Evolutionary conservation across 2,888 invertebrate species (phyloP).

Genomic region (Yponomeuta cagnagella): DNA sequence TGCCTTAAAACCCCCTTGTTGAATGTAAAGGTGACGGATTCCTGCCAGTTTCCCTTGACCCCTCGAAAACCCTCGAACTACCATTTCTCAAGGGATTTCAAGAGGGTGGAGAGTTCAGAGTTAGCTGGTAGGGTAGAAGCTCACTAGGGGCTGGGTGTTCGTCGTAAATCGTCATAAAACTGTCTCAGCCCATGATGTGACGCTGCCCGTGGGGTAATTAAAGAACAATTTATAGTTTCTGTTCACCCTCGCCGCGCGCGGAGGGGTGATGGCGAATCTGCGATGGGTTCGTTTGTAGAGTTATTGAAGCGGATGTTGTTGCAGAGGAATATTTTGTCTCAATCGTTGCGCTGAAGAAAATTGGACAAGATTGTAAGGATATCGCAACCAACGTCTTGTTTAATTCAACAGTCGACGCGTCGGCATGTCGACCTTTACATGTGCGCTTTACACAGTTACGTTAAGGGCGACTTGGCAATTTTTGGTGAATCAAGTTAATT

Average conservation of each 20-base stretch:
- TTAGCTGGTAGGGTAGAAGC: conserved; percentile 51
- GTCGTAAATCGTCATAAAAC: conserved; percentile 80
- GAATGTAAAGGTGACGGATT: conserved; percentile 16
- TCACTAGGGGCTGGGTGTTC: conserved; percentile 57
- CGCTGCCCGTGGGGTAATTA: conserved; percentile 77
- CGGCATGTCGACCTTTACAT: too few species aligned
- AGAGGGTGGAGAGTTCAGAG: conserved; percentile 31
- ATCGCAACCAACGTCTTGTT: too few species aligned
- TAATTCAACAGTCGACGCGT: too few species aligned
- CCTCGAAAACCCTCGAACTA: neutral
- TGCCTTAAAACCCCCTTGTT: conserved; percentile 71
- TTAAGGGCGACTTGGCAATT: too few species aligned
- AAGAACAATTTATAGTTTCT: conserved; percentile 75
- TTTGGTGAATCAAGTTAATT: too few species aligned
- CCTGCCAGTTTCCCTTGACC: conserved; percentile 6
- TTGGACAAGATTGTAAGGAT: too few species aligned
- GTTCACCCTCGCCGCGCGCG: conserved; percentile 18
- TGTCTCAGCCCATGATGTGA: conserved; percentile 84
- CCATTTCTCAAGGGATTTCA: neutral
- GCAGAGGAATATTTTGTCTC: neutral
- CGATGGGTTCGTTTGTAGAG: neutral
- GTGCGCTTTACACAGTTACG: too few species aligned
- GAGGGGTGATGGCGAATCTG: conserved; percentile 8
- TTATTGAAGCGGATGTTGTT: neutral
- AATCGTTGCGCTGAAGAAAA: too few species aligned